Conservation (phyloP, 1,140 invertebrate species). For the Onthophagus taurus region DNA sequence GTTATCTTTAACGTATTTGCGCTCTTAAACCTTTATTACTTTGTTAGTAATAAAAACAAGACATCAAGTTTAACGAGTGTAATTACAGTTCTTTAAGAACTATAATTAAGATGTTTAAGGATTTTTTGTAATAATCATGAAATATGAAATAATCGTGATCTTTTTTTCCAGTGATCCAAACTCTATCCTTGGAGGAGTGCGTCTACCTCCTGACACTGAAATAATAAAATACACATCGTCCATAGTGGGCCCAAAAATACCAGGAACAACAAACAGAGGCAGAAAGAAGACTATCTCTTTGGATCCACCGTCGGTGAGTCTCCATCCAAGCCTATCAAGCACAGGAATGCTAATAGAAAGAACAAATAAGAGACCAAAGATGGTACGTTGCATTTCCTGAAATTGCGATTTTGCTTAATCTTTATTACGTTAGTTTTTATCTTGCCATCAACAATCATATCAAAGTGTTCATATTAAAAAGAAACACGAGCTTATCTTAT, state of each 20-base stretch:
- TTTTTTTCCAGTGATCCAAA: slow-evolving; percentile 55
- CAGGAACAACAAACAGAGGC: slow-evolving; percentile 70
- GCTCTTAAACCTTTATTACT: no score
- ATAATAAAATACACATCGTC: slow-evolving; percentile 83
- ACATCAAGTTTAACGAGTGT: no score
- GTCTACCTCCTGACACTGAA: slow-evolving; percentile 78
- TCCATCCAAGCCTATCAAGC: slow-evolving; percentile 39
- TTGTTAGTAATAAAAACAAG: slow-evolving; percentile 6
- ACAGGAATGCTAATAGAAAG: slow-evolving; percentile 40
- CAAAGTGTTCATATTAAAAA: no score
- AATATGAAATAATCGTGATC: slow-evolving; percentile 6
- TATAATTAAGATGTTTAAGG: no score
- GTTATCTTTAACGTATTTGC: not conserved
- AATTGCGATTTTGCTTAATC: no score
- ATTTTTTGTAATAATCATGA: slow-evolving; percentile 7
- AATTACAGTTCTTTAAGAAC: no score
- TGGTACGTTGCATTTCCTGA: slow-evolving; percentile 20
- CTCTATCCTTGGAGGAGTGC: slow-evolving; percentile 66
- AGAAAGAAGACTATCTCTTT: slow-evolving; percentile 79
- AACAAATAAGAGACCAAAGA: slow-evolving; percentile 43
- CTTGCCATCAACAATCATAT: no score
- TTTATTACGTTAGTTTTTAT: no score
- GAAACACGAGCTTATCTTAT: no score
- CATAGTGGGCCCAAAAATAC: slow-evolving; percentile 70
- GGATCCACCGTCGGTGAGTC: slow-evolving; percentile 67